Percentiles rank a stretch among this genome's conserved stretches.
phyloP scores from a whole-genome alignment of 2,113 vertebrate species.

The Microcebus ravelobensis region DNA sequence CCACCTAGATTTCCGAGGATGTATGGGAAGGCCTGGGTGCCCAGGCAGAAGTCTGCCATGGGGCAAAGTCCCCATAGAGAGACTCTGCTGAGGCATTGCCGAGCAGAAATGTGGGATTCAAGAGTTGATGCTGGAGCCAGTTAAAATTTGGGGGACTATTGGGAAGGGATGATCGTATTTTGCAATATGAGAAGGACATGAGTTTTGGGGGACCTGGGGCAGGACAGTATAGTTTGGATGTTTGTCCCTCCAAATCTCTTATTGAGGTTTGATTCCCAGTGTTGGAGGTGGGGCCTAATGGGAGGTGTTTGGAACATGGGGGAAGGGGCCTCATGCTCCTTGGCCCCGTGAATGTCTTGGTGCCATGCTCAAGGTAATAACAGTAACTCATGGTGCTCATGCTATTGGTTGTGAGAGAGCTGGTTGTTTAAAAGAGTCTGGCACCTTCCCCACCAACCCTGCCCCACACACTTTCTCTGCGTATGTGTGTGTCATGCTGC shows the following conservation, averaged over 20 bases:
- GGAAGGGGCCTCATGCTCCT: no score
- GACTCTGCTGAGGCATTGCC: neutral
- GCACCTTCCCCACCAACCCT: neutral
- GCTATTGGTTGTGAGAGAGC: neutral
- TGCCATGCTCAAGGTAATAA: neutral
- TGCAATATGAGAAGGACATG: neutral
- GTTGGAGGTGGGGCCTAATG: neutral
- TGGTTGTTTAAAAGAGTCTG: neutral
- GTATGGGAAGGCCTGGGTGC: neutral
- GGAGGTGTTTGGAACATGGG: neutral
- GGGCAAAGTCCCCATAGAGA: neutral
- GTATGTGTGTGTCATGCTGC: neutral
- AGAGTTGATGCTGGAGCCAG: neutral
- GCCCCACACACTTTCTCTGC: neutral
- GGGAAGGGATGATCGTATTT: neutral
- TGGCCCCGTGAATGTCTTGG: neutral
- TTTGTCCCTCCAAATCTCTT: neutral
- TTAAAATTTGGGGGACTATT: neutral
- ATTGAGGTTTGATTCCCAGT: neutral
- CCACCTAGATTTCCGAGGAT: neutral
- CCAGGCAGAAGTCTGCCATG: neutral
- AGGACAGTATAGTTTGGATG: neutral
- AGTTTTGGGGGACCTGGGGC: neutral
- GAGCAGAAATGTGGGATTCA: neutral
- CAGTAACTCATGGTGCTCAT: neutral